Evolutionary conservation across 2,113 vertebrate genomes (phyloP).

Genomic region (Myiopsitta monachus): DNA sequence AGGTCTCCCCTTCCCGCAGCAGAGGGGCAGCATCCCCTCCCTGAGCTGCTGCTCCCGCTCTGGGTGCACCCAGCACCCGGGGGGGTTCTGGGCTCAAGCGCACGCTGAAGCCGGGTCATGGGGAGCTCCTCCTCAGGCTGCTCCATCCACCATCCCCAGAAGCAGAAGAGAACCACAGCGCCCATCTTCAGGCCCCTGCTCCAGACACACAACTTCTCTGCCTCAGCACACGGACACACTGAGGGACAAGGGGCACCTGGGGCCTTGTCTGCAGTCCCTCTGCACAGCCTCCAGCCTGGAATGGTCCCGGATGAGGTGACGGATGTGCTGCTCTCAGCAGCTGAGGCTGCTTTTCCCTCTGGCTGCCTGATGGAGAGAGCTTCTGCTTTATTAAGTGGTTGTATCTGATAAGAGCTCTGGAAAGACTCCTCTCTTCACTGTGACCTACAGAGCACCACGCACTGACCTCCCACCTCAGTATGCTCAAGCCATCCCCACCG

Average conservation of each 20-base stretch:
- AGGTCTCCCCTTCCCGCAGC: too few relatives aligned
- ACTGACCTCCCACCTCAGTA: not conserved
- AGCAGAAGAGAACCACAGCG: too few relatives aligned
- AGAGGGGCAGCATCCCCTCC: too few relatives aligned
- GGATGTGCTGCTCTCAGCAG: not conserved
- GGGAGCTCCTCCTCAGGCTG: too few relatives aligned
- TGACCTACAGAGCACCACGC: not conserved
- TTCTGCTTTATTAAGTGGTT: not conserved
- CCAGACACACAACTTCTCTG: fast-evolving
- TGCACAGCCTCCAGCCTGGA: not conserved
- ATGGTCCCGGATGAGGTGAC: fast-evolving
- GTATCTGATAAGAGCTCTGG: not conserved
- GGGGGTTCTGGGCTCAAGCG: not conserved
- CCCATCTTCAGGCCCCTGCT: not conserved
- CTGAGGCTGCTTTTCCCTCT: not conserved
- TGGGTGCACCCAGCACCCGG: too few relatives aligned
- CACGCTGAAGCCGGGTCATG: too few relatives aligned
- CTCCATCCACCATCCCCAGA: not conserved
- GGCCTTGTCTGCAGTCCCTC: too few relatives aligned
- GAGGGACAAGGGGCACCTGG: too few relatives aligned
- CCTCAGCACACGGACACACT: fast-evolving
- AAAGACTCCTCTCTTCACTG: fast-evolving
- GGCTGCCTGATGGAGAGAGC: not conserved
- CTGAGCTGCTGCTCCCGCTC: too few relatives aligned
- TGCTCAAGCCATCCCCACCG: not conserved